A percentile compares a stretch with the other conserved stretches of the same genome.
phyloP scores from a whole-genome alignment of 2,888 invertebrate species.

The Protophormia terraenovae region DNA sequence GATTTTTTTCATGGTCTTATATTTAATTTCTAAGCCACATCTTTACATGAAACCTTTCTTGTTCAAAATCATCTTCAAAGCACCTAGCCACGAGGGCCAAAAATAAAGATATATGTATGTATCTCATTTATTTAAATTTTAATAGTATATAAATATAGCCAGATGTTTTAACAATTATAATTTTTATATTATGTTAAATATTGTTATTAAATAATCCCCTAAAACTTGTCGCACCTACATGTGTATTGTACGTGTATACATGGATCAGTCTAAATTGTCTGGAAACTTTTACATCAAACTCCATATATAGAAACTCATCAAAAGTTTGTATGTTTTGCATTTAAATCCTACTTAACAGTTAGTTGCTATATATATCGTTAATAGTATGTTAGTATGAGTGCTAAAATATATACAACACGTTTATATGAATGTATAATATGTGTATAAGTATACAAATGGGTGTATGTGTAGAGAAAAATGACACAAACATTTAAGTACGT shows the following conservation, averaged over 20 bases:
- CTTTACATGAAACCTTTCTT: too few species aligned
- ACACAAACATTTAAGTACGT: conserved; percentile 49
- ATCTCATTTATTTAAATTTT: too few species aligned
- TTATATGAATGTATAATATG: neutral
- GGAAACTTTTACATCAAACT: neutral
- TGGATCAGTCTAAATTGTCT: conserved; percentile 3
- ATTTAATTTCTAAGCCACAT: too few species aligned
- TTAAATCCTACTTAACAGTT: conserved; percentile 24
- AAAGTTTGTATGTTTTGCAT: neutral
- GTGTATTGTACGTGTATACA: neutral
- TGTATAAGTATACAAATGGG: neutral
- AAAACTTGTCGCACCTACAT: too few species aligned
- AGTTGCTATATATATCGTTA: neutral
- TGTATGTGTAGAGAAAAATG: conserved; percentile 21
- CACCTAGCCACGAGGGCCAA: too few species aligned
- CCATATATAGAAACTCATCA: neutral
- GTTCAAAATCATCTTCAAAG: too few species aligned
- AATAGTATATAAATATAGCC: too few species aligned
- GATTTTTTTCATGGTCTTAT: too few species aligned
- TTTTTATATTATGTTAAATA: neutral
- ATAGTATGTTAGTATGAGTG: neutral
- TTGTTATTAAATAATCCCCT: neutral
- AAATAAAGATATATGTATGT: too few species aligned
- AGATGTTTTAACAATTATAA: too few species aligned
- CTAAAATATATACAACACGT: neutral